These are phyloP conservation scores for Gallinago stenura DNA, from an alignment of 2,797 vertebrate genomes.

Conservation along the genomic window DNA sequence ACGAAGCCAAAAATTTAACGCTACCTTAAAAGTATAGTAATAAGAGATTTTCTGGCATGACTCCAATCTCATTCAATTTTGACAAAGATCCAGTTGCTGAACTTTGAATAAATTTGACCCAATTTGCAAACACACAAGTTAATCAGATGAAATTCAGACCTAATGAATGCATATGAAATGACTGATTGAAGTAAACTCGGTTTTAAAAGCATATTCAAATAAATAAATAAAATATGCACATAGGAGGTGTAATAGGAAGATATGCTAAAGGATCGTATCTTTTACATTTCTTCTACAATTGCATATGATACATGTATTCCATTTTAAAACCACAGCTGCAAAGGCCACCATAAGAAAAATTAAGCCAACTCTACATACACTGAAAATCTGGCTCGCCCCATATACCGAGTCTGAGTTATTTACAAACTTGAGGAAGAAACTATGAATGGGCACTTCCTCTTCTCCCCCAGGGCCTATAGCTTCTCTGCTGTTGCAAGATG, in stretches of 20 bases:
- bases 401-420: constrained; percentile 62
- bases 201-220: not conserved
- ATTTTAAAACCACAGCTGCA: constrained; percentile 28
- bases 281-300: constrained; percentile 7
- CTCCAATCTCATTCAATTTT: not conserved
- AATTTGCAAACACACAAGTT: not conserved
- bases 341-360: constrained; percentile 38
- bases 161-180: not conserved
- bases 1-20: not conserved
- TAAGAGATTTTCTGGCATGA: not conserved
- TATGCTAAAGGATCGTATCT: not conserved
- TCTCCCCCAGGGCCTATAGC: constrained; percentile 70
- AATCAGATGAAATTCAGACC: not conserved
- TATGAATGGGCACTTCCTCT: constrained; percentile 76
- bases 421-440: constrained; percentile 76
- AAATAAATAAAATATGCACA: not conserved
- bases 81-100: not conserved
- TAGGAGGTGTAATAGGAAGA: not conserved
- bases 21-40: not conserved
- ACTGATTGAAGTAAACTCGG: not conserved
- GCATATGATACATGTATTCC: not conserved
- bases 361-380: not conserved
- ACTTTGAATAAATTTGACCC: not conserved
- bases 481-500: constrained; percentile 79
- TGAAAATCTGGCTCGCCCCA: constrained; percentile 26